Conservation (phyloP, 2,113 vertebrate genomes). For the Hyperoodon ampullatus region DNA sequence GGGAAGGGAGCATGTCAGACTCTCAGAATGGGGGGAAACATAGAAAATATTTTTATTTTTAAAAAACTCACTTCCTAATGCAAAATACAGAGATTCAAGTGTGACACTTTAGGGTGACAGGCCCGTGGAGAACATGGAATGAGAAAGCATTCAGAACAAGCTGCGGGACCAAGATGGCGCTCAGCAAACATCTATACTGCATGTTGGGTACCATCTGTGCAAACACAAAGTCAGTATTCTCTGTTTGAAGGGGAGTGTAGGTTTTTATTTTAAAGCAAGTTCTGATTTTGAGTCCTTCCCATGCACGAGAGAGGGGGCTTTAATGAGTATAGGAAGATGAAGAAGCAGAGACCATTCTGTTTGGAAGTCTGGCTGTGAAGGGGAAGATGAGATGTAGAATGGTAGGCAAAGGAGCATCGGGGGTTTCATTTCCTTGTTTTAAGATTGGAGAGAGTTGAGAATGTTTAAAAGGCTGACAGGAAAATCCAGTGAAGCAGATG, state of each 20-base stretch:
- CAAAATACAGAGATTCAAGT: not conserved
- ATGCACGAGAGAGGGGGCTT: not conserved
- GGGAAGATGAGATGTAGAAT: not conserved
- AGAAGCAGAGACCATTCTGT: not conserved
- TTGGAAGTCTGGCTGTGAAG: not conserved
- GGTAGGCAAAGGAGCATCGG: not conserved
- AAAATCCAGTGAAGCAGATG: not conserved
- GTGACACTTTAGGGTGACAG: not conserved
- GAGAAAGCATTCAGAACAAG: not conserved
- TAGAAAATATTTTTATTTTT: not conserved
- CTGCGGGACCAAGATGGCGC: fast-evolving
- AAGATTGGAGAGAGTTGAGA: not conserved
- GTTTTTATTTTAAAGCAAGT: constrained; percentile 36
- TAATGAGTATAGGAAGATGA: not conserved
- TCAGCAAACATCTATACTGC: fast-evolving
- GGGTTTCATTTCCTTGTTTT: not conserved
- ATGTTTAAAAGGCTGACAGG: not conserved
- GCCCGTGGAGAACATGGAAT: not conserved
- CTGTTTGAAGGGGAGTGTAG: not conserved
- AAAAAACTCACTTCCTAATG: not conserved
- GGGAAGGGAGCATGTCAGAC: not conserved
- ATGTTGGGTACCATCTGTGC: not conserved
- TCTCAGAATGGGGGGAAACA: not conserved
- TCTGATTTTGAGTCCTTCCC: constrained; percentile 8
- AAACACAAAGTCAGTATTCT: not conserved